A percentile compares a stretch with the other conserved stretches of the same genome.
phyloP scores from a whole-genome alignment of 2,888 invertebrate genomes.

The Acleris literana region DNA sequence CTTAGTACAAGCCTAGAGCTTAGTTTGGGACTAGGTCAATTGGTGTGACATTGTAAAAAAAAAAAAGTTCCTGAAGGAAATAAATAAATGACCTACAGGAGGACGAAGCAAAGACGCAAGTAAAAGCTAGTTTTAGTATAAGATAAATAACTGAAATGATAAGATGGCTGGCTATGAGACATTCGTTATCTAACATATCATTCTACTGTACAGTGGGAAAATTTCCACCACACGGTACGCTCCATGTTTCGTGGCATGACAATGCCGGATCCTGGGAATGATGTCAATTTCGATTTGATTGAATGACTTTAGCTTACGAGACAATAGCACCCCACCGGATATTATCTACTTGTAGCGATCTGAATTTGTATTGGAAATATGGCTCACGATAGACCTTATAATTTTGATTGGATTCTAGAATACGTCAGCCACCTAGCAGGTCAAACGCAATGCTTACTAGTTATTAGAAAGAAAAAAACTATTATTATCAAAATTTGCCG shows the following conservation, averaged over 20 bases:
- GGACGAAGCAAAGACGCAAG: no score
- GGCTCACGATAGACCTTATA: neutral
- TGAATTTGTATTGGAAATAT: slow-evolving; percentile 19
- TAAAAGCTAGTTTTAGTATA: neutral
- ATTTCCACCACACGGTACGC: slow-evolving; percentile 10
- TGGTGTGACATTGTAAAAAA: no score
- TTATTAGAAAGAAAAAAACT: no score
- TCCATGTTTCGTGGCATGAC: slow-evolving; percentile 10
- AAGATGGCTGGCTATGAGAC: slow-evolving; percentile 4
- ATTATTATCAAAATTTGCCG: no score
- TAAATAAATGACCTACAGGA: no score
- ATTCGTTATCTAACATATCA: slow-evolving; percentile 26
- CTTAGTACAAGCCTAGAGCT: no score
- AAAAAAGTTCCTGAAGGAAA: no score
- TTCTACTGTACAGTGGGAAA: slow-evolving; percentile 20
- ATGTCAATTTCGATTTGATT: slow-evolving; percentile 30
- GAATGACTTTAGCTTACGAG: slow-evolving; percentile 28
- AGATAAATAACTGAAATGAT: slow-evolving; percentile 18
- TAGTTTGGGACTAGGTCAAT: no score
- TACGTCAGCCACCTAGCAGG: no score
- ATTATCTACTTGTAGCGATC: slow-evolving; percentile 22
- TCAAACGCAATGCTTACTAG: no score
- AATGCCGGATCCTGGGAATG: slow-evolving; percentile 25
- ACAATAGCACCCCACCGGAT: slow-evolving; percentile 33
- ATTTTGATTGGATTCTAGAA: no score